phyloP scores from a whole-genome alignment of 2,113 vertebrate genomes.

The Campylomormyrus numenius region DNA sequence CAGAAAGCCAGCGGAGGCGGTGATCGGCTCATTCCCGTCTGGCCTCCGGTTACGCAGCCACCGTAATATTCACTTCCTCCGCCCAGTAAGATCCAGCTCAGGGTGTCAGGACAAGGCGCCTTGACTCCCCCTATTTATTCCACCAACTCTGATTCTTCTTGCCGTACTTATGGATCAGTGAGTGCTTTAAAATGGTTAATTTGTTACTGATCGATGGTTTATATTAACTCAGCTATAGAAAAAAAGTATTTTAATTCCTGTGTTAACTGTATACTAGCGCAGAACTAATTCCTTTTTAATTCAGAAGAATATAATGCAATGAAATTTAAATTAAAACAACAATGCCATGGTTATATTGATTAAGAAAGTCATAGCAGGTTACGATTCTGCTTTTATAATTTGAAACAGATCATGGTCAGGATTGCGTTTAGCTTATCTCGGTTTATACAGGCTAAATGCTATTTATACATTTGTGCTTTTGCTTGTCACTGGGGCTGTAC shows the following conservation, averaged over 20 bases:
- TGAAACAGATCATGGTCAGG: neutral
- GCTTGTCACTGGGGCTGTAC: no score
- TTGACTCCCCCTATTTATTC: neutral
- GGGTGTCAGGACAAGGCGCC: neutral
- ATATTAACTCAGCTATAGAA: slow-evolving; percentile 19
- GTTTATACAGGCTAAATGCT: neutral
- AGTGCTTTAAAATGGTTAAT: slow-evolving; percentile 11
- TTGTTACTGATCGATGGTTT: neutral
- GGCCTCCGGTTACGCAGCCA: neutral
- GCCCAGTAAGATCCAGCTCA: neutral
- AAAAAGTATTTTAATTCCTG: neutral
- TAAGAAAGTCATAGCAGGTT: neutral
- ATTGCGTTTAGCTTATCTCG: neutral
- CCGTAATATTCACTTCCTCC: no score
- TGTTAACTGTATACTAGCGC: neutral
- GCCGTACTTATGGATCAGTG: neutral
- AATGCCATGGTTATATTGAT: neutral
- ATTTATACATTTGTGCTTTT: neutral
- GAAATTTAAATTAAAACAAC: neutral
- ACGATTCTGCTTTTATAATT: neutral
- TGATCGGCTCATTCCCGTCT: neutral
- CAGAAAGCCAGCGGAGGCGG: neutral
- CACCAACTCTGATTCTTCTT: neutral
- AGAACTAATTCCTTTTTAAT: neutral
- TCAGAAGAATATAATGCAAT: neutral